Percentiles rank a stretch among this genome's conserved stretches.
Conservation (phyloP, 2,797 vertebrate species). For the Ciconia nigra region DNA sequence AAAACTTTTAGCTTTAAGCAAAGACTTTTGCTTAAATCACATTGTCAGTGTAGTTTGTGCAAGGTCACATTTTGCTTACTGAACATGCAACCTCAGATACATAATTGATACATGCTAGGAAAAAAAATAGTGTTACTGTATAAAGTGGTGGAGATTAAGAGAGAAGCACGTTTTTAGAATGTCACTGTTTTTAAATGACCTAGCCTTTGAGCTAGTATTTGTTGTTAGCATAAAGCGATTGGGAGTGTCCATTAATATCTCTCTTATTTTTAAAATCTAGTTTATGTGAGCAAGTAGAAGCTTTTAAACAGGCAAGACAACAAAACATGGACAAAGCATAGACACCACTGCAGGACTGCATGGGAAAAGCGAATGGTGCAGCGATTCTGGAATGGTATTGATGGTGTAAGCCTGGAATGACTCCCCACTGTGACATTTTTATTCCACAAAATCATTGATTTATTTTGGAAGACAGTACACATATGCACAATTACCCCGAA, state of each 20-base stretch:
- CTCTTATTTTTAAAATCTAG: background rate
- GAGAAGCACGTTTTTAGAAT: background rate
- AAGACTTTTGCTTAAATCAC: background rate
- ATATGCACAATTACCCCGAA: background rate
- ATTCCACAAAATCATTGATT: conserved; percentile 36
- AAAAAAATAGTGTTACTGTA: background rate
- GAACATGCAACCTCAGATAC: background rate
- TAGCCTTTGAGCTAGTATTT: background rate
- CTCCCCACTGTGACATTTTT: conserved; percentile 10
- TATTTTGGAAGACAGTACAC: conserved; percentile 39
- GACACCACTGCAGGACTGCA: background rate
- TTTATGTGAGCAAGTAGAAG: background rate
- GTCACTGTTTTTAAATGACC: background rate
- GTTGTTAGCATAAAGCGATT: background rate
- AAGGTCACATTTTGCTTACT: background rate
- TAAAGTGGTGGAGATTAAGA: background rate
- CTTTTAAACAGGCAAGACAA: background rate
- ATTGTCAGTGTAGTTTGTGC: background rate
- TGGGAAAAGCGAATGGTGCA: background rate
- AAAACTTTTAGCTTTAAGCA: background rate
- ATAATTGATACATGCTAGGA: background rate
- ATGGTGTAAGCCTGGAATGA: background rate
- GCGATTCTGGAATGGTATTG: background rate
- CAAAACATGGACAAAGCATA: background rate
- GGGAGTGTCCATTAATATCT: background rate